Evolutionary conservation across 2,888 invertebrate species (phyloP).

Genomic region (Idaea dimidiata): DNA sequence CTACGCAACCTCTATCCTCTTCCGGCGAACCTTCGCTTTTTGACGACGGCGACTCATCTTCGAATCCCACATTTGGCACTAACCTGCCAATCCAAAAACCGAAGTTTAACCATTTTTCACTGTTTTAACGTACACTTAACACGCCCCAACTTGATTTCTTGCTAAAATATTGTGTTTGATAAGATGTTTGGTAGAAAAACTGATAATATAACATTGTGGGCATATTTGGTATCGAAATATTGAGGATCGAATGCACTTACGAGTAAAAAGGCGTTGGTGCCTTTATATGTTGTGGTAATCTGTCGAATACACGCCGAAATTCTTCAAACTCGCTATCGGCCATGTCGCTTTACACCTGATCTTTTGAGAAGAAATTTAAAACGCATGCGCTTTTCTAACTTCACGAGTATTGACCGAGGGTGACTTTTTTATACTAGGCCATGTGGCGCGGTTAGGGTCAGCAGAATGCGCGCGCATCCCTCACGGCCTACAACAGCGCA

Average conservation of each 20-base stretch:
- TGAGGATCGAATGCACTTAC: constrained; percentile 82
- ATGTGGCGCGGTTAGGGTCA: constrained; percentile 42
- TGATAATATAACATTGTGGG: background rate
- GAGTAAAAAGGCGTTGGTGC: constrained; percentile 92
- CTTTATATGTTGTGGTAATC: constrained; percentile 88
- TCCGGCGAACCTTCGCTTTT: constrained; percentile 86
- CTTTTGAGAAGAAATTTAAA: constrained; percentile 60
- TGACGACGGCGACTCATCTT: constrained; percentile 90
- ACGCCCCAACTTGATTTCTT: constrained; percentile 33
- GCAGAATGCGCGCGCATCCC: constrained; percentile 43
- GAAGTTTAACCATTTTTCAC: constrained; percentile 2
- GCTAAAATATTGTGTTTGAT: constrained; percentile 30
- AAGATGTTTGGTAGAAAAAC: constrained; percentile 15
- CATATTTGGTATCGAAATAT: background rate
- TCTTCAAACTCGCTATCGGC: constrained; percentile 97
- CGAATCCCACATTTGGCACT: constrained; percentile 91
- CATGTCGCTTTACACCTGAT: constrained; percentile 90
- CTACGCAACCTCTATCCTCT: constrained; percentile 81
- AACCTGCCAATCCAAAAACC: constrained; percentile 79
- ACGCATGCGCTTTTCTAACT: constrained; percentile 61
- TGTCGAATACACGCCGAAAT: constrained; percentile 92
- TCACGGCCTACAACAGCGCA: constrained; percentile 30
- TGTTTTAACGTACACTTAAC: constrained; percentile 5
- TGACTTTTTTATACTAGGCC: constrained; percentile 26
- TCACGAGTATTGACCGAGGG: constrained; percentile 59